A percentile compares a stretch with the other conserved stretches of the same genome.
phyloP scores from a whole-genome alignment of 2,113 vertebrate species.

The Lycocorax pyrrhopterus region DNA sequence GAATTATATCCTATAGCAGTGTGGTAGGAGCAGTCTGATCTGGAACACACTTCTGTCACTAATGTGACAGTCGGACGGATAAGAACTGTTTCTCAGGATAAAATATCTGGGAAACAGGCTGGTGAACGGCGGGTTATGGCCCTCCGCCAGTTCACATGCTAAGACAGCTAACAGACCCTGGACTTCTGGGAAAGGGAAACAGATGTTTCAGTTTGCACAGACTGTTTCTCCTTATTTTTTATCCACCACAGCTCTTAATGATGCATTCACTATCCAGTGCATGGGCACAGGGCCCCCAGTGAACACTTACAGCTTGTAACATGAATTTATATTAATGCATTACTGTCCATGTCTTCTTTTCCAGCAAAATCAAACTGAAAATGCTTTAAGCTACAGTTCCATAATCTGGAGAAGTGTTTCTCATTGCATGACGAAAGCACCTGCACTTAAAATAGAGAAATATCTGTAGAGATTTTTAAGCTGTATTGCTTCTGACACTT shows the following conservation, averaged over 20 bases:
- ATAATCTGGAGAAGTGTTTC: background rate
- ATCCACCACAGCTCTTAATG: background rate
- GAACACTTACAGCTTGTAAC: background rate
- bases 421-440: background rate
- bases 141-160: constrained; percentile 6
- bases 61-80: background rate
- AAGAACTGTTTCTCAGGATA: constrained; percentile 48
- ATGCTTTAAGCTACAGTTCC: background rate
- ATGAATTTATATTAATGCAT: background rate
- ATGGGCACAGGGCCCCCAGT: background rate
- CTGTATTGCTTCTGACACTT: background rate
- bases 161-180: constrained; percentile 25
- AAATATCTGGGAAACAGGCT: constrained; percentile 56
- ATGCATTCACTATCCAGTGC: background rate
- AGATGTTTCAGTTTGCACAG: constrained; percentile 57
- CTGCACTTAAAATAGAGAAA: background rate
- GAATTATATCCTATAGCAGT: background rate
- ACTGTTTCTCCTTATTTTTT: background rate
- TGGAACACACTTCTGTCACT: constrained; percentile 11
- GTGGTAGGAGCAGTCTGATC: constrained; percentile 5
- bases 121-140: constrained; percentile 48
- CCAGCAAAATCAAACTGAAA: background rate
- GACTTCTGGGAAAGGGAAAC: constrained; percentile 48
- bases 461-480: accelerated
- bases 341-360: background rate